Conservation (phyloP, 2,113 vertebrate species). For the Xiphorhynchus elegans region DNA sequence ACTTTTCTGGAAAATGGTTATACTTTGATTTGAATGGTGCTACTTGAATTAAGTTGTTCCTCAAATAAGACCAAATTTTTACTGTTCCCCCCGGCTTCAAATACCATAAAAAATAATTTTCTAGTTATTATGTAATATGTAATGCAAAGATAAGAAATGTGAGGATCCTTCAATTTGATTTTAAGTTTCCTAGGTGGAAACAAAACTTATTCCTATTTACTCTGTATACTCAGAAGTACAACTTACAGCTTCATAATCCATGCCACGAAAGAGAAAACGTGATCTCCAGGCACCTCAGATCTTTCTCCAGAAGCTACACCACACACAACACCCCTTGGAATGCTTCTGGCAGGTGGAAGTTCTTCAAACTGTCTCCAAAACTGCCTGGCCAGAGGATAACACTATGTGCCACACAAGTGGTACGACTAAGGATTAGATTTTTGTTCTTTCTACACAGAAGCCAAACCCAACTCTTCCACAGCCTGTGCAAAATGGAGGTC, state of each 20-base stretch:
- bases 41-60: not conserved
- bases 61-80: not conserved
- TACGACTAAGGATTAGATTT: not conserved
- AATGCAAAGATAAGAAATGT: not conserved
- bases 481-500: not conserved
- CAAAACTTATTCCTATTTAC: not conserved
- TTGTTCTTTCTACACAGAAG: not conserved
- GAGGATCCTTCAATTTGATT: not conserved
- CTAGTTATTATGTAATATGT: not conserved
- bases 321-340: not conserved
- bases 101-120: not conserved
- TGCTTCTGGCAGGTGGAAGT: not conserved
- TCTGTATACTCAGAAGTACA: not conserved
- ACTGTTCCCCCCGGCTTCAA: not conserved
- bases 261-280: not conserved
- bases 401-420: rapidly evolving
- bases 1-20: not conserved
- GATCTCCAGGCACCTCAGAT: not conserved
- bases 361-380: not conserved
- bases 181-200: not conserved
- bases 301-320: not conserved
- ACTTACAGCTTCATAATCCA: not conserved
- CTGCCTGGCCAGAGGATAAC: not conserved
- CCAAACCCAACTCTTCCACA: not conserved
- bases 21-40: not conserved